These are phyloP conservation scores for Drosophila navojoa DNA, from an alignment of 1,140 invertebrate genomes.

Conservation along the genomic window DNA sequence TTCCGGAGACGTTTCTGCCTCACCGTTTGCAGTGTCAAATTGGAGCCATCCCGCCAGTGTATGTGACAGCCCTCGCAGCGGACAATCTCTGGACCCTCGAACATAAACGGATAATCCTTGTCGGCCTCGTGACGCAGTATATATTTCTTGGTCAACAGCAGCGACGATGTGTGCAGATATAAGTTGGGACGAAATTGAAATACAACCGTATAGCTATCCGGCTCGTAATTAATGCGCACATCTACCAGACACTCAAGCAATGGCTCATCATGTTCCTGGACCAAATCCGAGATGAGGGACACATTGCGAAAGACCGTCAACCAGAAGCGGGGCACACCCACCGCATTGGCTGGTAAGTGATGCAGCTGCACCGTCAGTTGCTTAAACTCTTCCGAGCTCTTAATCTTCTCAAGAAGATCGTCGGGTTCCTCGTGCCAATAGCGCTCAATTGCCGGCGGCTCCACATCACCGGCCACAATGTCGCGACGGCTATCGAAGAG, in stretches of 20 bases:
- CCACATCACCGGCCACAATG: constrained; percentile 91
- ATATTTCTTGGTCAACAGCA: constrained; percentile 97
- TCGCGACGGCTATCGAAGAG: constrained; percentile 91
- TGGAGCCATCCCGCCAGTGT: constrained; percentile 97
- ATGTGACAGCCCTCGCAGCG: constrained; percentile 96
- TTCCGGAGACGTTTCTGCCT: constrained; percentile 99
- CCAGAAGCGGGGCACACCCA: constrained; percentile 98
- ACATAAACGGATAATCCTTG: constrained; percentile 95
- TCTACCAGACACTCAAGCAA: constrained; percentile 96
- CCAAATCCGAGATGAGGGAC: constrained; percentile 93
- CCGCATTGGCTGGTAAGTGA: constrained; percentile 85
- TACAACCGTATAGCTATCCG: constrained; percentile 87
- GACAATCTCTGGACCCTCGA: constrained; percentile 98
- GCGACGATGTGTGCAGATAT: constrained; percentile 95
- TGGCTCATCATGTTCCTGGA: constrained; percentile 96
- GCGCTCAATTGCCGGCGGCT: constrained; percentile 93
- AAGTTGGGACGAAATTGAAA: constrained; percentile 97
- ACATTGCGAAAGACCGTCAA: constrained; percentile 97
- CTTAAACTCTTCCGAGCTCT: constrained; percentile 81
- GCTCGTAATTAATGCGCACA: constrained; percentile 91
- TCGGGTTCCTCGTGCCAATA: constrained; percentile 90
- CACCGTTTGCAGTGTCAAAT: constrained; percentile 97
- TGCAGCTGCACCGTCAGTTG: constrained; percentile 44
- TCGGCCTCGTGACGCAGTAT: constrained; percentile 96
- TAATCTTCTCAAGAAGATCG: constrained; percentile 49